Evolutionary conservation across 2,113 vertebrate genomes (phyloP).

Genomic region (Phainopepla nitens): DNA sequence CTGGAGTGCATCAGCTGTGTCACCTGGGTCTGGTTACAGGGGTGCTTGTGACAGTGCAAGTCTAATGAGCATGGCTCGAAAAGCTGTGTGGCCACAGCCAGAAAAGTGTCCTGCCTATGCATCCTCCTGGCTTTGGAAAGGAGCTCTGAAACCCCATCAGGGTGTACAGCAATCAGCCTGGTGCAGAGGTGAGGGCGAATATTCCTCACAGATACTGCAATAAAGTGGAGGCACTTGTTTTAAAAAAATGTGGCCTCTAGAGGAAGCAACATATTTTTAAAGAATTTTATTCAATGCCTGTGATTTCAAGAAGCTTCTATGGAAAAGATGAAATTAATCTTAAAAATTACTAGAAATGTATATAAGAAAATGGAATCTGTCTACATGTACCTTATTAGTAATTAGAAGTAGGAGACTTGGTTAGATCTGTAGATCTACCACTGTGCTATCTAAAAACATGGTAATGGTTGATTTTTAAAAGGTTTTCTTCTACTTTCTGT

Average conservation of each 20-base stretch:
- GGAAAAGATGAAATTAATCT: neutral
- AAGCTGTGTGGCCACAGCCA: accelerated
- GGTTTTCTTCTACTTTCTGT: neutral
- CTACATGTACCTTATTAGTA: neutral
- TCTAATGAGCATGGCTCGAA: neutral
- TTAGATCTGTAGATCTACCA: neutral
- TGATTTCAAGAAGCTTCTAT: neutral
- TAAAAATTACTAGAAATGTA: neutral
- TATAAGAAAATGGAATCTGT: neutral
- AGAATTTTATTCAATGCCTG: neutral
- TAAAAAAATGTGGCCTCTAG: neutral
- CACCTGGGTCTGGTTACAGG: neutral
- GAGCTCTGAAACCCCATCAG: neutral
- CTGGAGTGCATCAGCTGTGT: neutral
- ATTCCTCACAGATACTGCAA: neutral
- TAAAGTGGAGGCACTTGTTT: neutral
- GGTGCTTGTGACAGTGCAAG: neutral
- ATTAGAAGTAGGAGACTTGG: neutral
- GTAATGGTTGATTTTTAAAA: neutral
- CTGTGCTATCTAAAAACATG: neutral
- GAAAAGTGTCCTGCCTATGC: accelerated
- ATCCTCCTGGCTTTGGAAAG: neutral
- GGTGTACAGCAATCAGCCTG: neutral
- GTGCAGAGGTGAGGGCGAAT: neutral
- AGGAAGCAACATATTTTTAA: neutral